Conservation (phyloP, 2,797 vertebrate species). For the Pangasius larnaudii region DNA sequence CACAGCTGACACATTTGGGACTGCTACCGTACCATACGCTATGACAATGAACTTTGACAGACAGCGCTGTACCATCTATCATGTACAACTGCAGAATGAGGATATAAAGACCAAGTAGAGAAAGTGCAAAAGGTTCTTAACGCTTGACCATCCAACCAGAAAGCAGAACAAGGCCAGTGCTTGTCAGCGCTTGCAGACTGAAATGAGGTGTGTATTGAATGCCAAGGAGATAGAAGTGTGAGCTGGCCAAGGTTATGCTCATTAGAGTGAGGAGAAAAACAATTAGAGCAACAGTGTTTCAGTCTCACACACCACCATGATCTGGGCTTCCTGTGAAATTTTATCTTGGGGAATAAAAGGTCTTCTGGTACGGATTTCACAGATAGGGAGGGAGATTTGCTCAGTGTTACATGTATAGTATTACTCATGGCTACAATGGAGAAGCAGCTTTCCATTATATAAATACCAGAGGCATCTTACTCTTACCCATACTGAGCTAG, state of each 20-base stretch:
- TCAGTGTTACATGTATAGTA: slow-evolving; percentile 31
- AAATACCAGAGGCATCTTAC: slow-evolving; percentile 10
- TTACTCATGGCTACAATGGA: slow-evolving; percentile 23
- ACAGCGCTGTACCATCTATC: background rate
- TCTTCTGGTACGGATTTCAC: slow-evolving; percentile 38
- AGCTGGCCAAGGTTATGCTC: slow-evolving; percentile 36
- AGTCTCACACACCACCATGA: slow-evolving; percentile 41
- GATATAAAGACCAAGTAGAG: slow-evolving; percentile 8
- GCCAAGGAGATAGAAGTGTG: slow-evolving; percentile 25
- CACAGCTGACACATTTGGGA: background rate
- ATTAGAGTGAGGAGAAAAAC: slow-evolving; percentile 41
- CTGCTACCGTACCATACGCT: background rate
- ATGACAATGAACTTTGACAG: background rate
- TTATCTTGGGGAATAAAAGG: slow-evolving; percentile 43
- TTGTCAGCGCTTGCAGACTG: slow-evolving; percentile 11
- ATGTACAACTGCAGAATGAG: background rate
- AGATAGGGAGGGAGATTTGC: slow-evolving; percentile 28
- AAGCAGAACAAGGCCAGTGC: background rate
- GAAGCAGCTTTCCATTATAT: slow-evolving; percentile 25
- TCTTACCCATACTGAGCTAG: background rate
- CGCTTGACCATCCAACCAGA: slow-evolving; percentile 16
- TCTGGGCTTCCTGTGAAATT: slow-evolving; percentile 46
- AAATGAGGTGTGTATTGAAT: slow-evolving; percentile 5
- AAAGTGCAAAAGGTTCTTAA: background rate
- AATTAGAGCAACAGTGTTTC: slow-evolving; percentile 37